Percentiles rank a stretch among this genome's conserved stretches.
These are phyloP conservation scores for Eubasilissa regina DNA, from an alignment of 1,140 invertebrate species.

Conservation along the genomic window DNA sequence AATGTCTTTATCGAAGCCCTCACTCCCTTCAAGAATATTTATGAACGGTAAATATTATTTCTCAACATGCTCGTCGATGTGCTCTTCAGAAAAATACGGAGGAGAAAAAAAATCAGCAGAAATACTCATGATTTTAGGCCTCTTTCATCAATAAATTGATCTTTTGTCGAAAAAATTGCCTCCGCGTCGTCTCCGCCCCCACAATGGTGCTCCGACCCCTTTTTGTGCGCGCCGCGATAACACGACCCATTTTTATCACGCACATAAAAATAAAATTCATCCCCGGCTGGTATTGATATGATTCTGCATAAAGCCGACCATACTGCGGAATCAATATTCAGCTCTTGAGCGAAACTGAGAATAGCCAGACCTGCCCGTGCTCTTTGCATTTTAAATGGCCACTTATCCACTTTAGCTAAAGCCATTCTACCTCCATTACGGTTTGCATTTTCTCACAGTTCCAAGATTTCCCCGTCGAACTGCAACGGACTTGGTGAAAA, in stretches of 20 bases:
- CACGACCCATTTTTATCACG: conserved; percentile 19
- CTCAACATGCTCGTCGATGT: too few species aligned
- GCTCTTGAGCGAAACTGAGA: not conserved
- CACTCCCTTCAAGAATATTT: too few species aligned
- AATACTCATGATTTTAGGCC: too few species aligned
- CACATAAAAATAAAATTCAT: conserved; percentile 37
- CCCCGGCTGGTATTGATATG: conserved; percentile 32
- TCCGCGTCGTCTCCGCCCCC: not conserved
- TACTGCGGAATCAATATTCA: conserved; percentile 38
- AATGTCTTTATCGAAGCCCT: too few species aligned
- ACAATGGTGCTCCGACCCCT: not conserved
- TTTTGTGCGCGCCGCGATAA: conserved; percentile 5
- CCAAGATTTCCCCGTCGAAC: conserved; percentile 2
- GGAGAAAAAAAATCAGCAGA: not conserved
- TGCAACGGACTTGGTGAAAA: not conserved
- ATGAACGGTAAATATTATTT: too few species aligned
- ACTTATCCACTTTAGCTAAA: conserved; percentile 12
- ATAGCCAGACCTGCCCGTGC: conserved; percentile 11
- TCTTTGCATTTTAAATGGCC: conserved; percentile 43
- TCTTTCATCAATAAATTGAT: too few species aligned
- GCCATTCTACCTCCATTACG: conserved; percentile 18
- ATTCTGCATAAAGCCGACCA: conserved; percentile 28
- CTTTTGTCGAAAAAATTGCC: too few species aligned
- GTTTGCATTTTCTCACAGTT: conserved; percentile 20
- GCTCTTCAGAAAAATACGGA: not conserved